Evolutionary conservation across 2,888 invertebrate genomes (phyloP).

Genomic region (Nasonia oneida): DNA sequence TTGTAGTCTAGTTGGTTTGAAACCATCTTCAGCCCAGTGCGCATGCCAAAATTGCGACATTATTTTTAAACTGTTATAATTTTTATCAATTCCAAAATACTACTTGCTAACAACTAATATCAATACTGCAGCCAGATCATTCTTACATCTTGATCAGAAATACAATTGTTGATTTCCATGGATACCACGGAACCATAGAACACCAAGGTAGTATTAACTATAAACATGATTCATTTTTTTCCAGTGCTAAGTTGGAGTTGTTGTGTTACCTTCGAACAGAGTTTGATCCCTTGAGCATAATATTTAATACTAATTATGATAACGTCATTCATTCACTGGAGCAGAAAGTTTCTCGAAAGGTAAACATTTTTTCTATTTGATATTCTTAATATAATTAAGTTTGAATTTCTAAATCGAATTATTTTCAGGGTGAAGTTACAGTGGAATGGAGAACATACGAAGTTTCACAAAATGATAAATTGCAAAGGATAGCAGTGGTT

Average conservation of each 20-base stretch:
- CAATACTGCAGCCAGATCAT: not conserved
- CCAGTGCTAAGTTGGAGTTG: slow-evolving; percentile 86
- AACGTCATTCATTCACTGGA: slow-evolving; percentile 89
- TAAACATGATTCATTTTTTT: slow-evolving; percentile 66
- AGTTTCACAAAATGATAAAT: slow-evolving; percentile 81
- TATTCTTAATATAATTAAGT: not conserved
- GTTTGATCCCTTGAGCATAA: slow-evolving; percentile 91
- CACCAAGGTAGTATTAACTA: slow-evolving; percentile 18
- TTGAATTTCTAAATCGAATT: slow-evolving; percentile 20
- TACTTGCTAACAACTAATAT: slow-evolving; percentile 21
- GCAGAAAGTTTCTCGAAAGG: slow-evolving; percentile 88
- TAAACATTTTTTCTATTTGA: slow-evolving; percentile 68
- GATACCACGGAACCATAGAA: slow-evolving; percentile 50
- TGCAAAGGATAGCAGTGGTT: slow-evolving; percentile 84
- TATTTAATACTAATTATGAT: slow-evolving; percentile 86
- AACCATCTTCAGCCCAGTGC: slow-evolving; percentile 70
- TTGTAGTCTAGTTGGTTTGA: slow-evolving; percentile 67
- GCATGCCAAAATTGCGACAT: slow-evolving; percentile 73
- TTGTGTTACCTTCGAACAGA: slow-evolving; percentile 92
- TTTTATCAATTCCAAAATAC: slow-evolving; percentile 26
- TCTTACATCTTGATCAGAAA: slow-evolving; percentile 38
- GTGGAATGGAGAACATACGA: slow-evolving; percentile 86
- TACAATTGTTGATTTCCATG: slow-evolving; percentile 57
- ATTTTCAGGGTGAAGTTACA: slow-evolving; percentile 83
- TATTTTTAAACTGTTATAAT: slow-evolving; percentile 25